Conservation (phyloP, 2,888 invertebrate species). For the Plagodis pulveraria region DNA sequence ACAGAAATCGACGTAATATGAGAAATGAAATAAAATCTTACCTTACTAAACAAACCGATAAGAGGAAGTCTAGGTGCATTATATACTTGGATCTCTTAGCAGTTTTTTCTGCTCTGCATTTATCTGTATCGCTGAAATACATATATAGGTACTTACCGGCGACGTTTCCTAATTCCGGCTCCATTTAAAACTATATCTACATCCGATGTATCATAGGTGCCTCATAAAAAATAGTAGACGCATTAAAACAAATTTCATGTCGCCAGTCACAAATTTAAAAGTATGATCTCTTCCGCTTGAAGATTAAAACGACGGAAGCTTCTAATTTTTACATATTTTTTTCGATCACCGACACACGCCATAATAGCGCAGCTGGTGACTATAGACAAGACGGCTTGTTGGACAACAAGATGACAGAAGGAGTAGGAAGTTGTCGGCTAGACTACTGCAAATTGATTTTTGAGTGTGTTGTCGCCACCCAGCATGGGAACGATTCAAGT, state of each 20-base stretch:
- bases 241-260: slow-evolving; percentile 32
- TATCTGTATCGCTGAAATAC: no score
- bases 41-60: no score
- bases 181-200: slow-evolving; percentile 1
- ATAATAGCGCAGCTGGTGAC: slow-evolving; percentile 36
- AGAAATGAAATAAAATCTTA: no score
- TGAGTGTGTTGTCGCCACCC: slow-evolving; percentile 83
- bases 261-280: slow-evolving; percentile 26
- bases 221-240: slow-evolving; percentile 22
- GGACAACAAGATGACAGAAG: slow-evolving; percentile 16
- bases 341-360: slow-evolving; percentile 32
- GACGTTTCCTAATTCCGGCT: slow-evolving; percentile 1
- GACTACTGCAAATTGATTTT: slow-evolving; percentile 80
- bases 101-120: no score
- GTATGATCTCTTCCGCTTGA: slow-evolving; percentile 31
- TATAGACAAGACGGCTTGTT: slow-evolving; percentile 33
- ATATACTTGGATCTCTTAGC: no score
- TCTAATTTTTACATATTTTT: slow-evolving; percentile 26
- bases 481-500: slow-evolving; percentile 54
- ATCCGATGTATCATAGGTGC: slow-evolving; percentile 8
- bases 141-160: no score
- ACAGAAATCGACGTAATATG: no score
- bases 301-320: slow-evolving; percentile 37
- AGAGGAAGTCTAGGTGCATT: no score
- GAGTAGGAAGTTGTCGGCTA: slow-evolving; percentile 69